Percentiles rank a stretch among this genome's conserved stretches.
Evolutionary conservation across 2,113 vertebrate species (phyloP).

Genomic region (Mobula birostris): DNA sequence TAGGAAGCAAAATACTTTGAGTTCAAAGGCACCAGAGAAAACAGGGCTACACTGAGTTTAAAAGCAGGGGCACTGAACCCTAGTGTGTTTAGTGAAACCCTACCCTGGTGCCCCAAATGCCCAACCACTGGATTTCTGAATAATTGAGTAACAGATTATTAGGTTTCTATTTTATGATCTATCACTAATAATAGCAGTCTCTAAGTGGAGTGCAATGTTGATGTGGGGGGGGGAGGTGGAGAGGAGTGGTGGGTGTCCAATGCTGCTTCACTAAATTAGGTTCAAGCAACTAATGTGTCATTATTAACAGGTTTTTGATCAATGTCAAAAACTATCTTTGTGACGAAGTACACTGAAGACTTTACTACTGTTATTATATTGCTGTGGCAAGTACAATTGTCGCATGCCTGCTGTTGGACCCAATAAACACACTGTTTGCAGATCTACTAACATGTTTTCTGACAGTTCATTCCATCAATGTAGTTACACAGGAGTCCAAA

Average conservation of each 20-base stretch:
- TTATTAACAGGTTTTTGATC: neutral
- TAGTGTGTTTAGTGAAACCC: too few relatives aligned
- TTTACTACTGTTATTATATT: neutral
- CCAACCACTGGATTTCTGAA: too few relatives aligned
- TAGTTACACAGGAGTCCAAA: neutral
- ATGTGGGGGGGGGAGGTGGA: too few relatives aligned
- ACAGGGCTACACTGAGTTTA: too few relatives aligned
- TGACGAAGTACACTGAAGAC: neutral
- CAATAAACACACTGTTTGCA: neutral
- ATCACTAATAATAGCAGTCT: neutral
- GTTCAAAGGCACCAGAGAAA: too few relatives aligned
- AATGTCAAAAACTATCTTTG: neutral
- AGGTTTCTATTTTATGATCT: neutral
- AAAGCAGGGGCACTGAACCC: too few relatives aligned
- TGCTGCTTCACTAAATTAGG: neutral
- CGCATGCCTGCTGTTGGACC: neutral
- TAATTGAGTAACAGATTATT: too few relatives aligned
- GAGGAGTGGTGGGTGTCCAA: neutral
- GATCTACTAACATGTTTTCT: neutral
- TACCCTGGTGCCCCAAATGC: too few relatives aligned
- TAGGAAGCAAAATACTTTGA: too few relatives aligned
- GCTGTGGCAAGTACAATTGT: neutral
- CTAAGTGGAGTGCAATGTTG: too few relatives aligned
- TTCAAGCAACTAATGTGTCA: neutral
- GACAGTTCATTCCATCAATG: constrained; percentile 4